These are phyloP conservation scores for Drosophila gunungcola DNA, from an alignment of 1,140 invertebrate genomes.

Conservation along the genomic window DNA sequence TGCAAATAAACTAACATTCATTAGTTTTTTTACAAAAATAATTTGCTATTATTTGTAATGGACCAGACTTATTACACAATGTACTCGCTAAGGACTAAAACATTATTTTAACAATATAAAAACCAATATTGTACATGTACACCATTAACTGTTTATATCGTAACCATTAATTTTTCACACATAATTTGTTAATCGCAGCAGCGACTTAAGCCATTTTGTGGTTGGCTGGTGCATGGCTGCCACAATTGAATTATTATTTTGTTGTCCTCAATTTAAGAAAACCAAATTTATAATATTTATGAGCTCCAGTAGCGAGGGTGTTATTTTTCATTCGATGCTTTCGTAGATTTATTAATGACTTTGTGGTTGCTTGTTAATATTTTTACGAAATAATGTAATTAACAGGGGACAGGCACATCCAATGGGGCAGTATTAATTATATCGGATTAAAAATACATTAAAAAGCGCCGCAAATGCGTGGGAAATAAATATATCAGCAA, in stretches of 20 bases:
- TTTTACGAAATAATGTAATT: constrained; percentile 61
- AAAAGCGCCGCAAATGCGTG: constrained; percentile 24
- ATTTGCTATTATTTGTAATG: too few species aligned
- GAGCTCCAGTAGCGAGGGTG: constrained; percentile 1
- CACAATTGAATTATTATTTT: constrained; percentile 39
- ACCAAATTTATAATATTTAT: constrained; percentile 63
- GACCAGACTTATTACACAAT: too few species aligned
- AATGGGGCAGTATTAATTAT: constrained; percentile 47
- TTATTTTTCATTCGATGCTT: constrained; percentile 45
- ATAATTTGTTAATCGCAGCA: constrained; percentile 55
- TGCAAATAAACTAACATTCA: too few species aligned
- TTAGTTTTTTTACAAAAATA: too few species aligned
- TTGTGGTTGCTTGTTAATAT: constrained; percentile 57
- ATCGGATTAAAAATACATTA: constrained; percentile 57
- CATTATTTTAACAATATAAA: too few species aligned
- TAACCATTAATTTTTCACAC: constrained; percentile 12
- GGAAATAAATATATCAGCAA: constrained; percentile 41
- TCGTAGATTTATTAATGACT: constrained; percentile 72
- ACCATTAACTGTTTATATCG: too few species aligned
- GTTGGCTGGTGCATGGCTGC: constrained; percentile 15
- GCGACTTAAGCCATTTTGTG: constrained; percentile 56
- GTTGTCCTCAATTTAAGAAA: constrained; percentile 34
- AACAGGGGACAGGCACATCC: constrained; percentile 37
- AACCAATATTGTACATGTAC: too few species aligned
- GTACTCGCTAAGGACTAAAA: too few species aligned